Conservation (phyloP, 2,113 vertebrate species). For the Physeter macrocephalus region DNA sequence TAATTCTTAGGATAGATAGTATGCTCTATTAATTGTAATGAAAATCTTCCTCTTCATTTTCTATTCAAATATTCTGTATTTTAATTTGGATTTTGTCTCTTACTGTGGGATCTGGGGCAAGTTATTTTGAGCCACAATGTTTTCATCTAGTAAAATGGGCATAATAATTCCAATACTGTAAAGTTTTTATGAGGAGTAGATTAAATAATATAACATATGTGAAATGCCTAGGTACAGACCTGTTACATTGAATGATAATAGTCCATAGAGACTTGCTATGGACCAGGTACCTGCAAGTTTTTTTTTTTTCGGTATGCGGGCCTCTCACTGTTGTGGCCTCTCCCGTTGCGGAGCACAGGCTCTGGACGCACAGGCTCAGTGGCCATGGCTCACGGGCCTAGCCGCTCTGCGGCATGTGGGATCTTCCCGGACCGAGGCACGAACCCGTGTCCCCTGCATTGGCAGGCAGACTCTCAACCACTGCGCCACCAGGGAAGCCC, state of each 20-base stretch:
- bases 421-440: too few species aligned
- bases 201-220: neutral
- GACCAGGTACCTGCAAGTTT: neutral
- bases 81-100: conserved; percentile 10
- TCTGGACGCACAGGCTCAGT: too few species aligned
- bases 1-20: neutral
- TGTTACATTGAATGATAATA: neutral
- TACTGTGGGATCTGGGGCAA: neutral
- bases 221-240: neutral
- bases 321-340: too few species aligned
- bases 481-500: too few species aligned
- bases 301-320: too few species aligned
- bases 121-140: neutral
- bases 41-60: neutral
- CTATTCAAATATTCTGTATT: neutral
- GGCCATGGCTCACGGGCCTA: too few species aligned
- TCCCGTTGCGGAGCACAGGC: too few species aligned
- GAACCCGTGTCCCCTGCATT: too few species aligned
- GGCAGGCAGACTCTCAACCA: too few species aligned
- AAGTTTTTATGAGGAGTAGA: neutral
- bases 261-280: neutral
- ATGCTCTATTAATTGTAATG: neutral
- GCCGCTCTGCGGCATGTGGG: too few species aligned
- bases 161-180: neutral
- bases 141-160: conserved; percentile 1